Evolutionary conservation across 2,888 invertebrate genomes (phyloP), one percentile per base, ranked within the genome.

Genomic region (Taphrorychus bicolor): DNA sequence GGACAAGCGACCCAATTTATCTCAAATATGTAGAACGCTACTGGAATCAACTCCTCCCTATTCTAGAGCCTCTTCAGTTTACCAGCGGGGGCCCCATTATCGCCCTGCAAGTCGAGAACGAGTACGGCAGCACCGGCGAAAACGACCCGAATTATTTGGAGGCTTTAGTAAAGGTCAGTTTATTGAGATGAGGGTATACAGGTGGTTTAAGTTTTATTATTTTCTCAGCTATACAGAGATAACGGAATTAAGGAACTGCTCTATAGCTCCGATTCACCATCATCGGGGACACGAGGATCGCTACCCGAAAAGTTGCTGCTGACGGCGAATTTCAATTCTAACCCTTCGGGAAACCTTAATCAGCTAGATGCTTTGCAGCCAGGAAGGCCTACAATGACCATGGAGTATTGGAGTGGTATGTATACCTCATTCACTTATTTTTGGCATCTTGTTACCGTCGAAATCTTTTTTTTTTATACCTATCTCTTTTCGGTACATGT

Each of bases 91-190:
- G 95, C 0, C 92, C 94, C 0, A 88, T 95, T 24, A 93, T 95
- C 66, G 89, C 93, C 85, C 89, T 95, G 41, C 95, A 95, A 76
- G 87, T 94, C 22, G 97, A 97, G 84, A 98, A 98, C 18, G 75
- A 75, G 67, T 75, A 75, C 61, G 73, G 73, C 5, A 81, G 96
- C 95, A 80, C 95, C 64, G 56, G 70, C 19, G 56, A 70, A 66
- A 14, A 24, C 17, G 75, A 74, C 40, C 66, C 70, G 0, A 73
- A 74, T 7, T 86, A 87, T 76, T 74, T 86, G 70, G 71, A 76
- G 40, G 76, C 78, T 60, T 72, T 87, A 4, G 80, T 80, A 68
- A 72, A 82, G 9, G 62, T 70, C 40, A n/a, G n/a, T 32, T 16
- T 17, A 9, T 17, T 22, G 23, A 9, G 5, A 41, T 40, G 22